phyloP scores from a whole-genome alignment of 2,113 vertebrate species.

The Pantherophis guttatus region DNA sequence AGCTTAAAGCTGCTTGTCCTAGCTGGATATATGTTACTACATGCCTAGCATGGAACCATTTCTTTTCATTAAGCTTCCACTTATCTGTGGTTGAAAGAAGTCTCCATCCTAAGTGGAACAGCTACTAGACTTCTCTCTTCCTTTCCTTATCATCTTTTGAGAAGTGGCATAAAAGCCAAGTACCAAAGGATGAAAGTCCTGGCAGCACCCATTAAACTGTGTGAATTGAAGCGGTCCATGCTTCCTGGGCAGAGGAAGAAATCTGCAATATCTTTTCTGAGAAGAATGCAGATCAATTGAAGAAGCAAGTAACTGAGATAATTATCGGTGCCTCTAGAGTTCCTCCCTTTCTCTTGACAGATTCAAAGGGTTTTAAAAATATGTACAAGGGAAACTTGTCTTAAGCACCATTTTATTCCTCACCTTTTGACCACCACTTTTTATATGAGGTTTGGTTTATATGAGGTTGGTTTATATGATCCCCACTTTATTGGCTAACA shows the following conservation, averaged over 20 bases:
- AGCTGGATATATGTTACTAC: neutral
- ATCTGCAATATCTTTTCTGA: neutral
- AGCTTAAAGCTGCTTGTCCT: neutral
- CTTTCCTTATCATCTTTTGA: fast-evolving
- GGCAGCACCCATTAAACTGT: neutral
- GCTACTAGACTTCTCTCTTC: neutral
- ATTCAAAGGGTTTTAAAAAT: neutral
- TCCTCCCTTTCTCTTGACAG: neutral
- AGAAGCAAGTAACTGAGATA: neutral
- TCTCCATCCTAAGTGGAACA: neutral
- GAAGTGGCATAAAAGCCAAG: conserved; percentile 1
- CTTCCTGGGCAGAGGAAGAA: conserved; percentile 31
- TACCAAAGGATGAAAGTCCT: neutral
- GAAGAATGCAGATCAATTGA: neutral
- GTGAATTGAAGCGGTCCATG: neutral
- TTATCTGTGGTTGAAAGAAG: neutral
- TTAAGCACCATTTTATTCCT: neutral
- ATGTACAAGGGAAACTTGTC: neutral
- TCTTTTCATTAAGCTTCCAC: conserved; percentile 5
- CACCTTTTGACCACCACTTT: neutral
- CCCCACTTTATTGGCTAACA: neutral
- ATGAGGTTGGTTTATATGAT: neutral
- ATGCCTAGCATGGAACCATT: neutral
- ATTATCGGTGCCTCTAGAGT: too few species aligned
- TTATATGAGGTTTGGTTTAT: neutral